Evolutionary conservation across 2,888 invertebrate genomes (phyloP), one percentile per base, ranked within the genome.

Genomic region (Xylota segnis): DNA sequence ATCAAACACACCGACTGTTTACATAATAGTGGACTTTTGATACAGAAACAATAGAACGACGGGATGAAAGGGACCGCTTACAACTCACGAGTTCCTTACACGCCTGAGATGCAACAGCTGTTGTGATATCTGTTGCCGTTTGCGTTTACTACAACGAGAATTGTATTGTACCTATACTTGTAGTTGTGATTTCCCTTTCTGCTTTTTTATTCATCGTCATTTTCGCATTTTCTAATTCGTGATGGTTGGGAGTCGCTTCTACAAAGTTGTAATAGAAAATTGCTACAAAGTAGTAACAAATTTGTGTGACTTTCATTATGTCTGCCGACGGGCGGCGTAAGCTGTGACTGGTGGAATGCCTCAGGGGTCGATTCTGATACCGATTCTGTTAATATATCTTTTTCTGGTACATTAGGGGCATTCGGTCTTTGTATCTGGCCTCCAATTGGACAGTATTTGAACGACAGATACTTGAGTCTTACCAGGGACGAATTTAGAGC

Each of bases 11-110:
- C 93, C 93, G 93, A 94, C 93, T 94, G 94, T 94, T 94, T 94
- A 94, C 94, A 94, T 94, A 94, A 94, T 94, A 94, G 94, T 94
- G 94, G 94, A 94, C 94, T 94, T 93, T 94, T 92, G 93, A 92
- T 92, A 92, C 91, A 91, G 91, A 92, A 89, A 93, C 94, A 94
- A 92, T 92, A 92, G 92, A 92, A 91, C 91, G 91, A 89, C 90
- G 91, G 92, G 92, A 92, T 92, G 91, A 92, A 92, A 92, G 91
- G 90, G 88, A 89, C 89, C 89, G 89, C 89, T 88, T 61, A 23
- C 70, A 63, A 47, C 52, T 58, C 71, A 78, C 76, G 10, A 72
- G 71, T 86, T 76, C 81, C 71, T 86, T 81, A 50, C 81, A 76
- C 71, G 76, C 61, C 66, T 77, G 76, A 23, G 23, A 12, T 77